Evolutionary conservation across 2,888 invertebrate species (phyloP), one percentile per base, ranked within the genome.

Genomic region (Oeneis ivallda): DNA sequence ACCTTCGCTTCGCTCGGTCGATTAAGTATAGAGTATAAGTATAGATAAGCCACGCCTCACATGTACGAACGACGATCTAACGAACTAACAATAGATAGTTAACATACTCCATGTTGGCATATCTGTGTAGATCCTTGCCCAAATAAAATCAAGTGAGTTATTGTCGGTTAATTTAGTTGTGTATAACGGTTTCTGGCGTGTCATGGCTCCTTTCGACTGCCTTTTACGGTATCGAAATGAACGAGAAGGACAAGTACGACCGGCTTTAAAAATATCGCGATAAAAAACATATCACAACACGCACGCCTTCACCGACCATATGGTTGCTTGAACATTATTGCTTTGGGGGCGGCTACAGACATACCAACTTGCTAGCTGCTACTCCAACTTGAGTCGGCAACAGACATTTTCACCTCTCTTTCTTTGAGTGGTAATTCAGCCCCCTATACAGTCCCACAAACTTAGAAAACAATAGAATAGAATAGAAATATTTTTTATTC

Each of bases 181-280:
- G 79, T 75, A 75, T 50, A 71, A 62, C 68, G 74, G 75, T 79
- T 80, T 84, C 84, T 83, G 79, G 82, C 79, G 72, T 80, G 80
- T 79, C 82, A 81, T 80, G 83, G 80, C 80, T 80, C 82, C 82
- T 85, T 86, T 84, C 82, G 80, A 82, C 75, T 75, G 70, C 87
- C 87, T 71, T 88, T 79, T 82, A 87, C 57, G 86, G 87, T 68
- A 74, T 74, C 76, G 72, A 67, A 62, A 67, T 70, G 64, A 78
- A 61, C 54, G 58, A 79, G 78, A 76, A 77, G 75, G 74, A 76
- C 76, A 73, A 74, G 78, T 76, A 74, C 70, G 71, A 54, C 64
- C 54, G 53, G 62, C 69, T 67, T 69, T 53, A 52, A 61, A 64
- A 66, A 66, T 70, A 74, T 78, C 75, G 74, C 77, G 74, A 78